Conservation (phyloP, 2,113 vertebrate species). For the Clinocottus analis region DNA sequence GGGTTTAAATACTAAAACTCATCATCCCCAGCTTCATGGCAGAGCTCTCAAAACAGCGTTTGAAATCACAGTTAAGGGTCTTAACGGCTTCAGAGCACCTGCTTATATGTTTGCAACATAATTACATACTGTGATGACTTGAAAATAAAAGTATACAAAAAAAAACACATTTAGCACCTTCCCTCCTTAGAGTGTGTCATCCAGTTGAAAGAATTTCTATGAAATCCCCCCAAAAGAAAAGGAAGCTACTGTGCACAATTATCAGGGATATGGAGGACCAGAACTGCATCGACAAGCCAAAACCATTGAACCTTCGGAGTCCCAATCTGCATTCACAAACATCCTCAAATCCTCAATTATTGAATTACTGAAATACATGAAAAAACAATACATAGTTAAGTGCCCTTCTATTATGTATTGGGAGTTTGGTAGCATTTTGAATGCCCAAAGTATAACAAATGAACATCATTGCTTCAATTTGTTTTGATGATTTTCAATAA, state of each 20-base stretch:
- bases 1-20: slow-evolving; percentile 19
- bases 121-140: slow-evolving; percentile 43
- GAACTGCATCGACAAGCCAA: slow-evolving; percentile 22
- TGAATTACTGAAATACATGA: background rate
- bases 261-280: slow-evolving; percentile 28
- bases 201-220: slow-evolving; percentile 18
- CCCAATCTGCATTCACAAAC: slow-evolving; percentile 4
- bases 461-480: slow-evolving; percentile 45
- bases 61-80: slow-evolving; percentile 34
- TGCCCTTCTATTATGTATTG: background rate
- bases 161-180: slow-evolving; percentile 20
- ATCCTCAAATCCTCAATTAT: background rate
- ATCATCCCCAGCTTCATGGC: slow-evolving; percentile 25
- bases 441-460: slow-evolving; percentile 13
- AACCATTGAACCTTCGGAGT: slow-evolving; percentile 4
- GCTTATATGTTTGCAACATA: slow-evolving; percentile 42
- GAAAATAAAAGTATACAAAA: slow-evolving; percentile 30
- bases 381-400: background rate
- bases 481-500: slow-evolving; percentile 60
- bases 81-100: slow-evolving; percentile 21
- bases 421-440: slow-evolving; percentile 14
- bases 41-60: slow-evolving; percentile 31
- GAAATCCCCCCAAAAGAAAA: slow-evolving; percentile 24
- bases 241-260: slow-evolving; percentile 23
- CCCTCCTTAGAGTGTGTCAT: background rate